Conservation (phyloP, 1,140 invertebrate genomes). For the Helicoverpa armigera region DNA sequence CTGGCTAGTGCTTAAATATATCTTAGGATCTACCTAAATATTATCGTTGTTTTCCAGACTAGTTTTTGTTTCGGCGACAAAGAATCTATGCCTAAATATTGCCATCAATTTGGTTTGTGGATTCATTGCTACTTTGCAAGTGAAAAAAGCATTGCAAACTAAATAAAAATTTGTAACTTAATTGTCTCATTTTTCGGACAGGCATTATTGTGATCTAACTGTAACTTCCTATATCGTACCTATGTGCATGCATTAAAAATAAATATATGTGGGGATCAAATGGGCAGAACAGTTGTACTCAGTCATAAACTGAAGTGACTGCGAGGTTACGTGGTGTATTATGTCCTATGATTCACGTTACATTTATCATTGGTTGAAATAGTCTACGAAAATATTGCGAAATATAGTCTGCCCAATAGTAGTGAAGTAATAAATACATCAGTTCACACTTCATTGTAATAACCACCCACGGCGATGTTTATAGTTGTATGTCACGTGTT, state of each 20-base stretch:
- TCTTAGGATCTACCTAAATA: not conserved
- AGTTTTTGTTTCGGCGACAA: not conserved
- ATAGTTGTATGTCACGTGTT: conserved; percentile 40
- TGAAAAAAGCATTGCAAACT: not conserved
- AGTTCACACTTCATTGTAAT: conserved; percentile 39
- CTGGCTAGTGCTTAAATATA: not conserved
- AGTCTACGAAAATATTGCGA: conserved; percentile 23
- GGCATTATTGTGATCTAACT: not conserved
- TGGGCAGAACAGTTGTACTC: conserved; percentile 1
- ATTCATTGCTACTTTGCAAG: no score
- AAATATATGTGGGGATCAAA: conserved; percentile 10
- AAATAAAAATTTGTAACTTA: not conserved
- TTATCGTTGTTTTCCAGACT: conserved; percentile 10
- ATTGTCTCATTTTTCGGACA: not conserved
- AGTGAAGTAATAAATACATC: conserved; percentile 30
- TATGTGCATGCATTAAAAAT: not conserved
- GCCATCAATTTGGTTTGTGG: no score
- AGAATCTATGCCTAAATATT: no score
- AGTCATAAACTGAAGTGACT: conserved; percentile 14
- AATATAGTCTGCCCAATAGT: conserved; percentile 23
- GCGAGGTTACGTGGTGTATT: not conserved
- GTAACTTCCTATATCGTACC: not conserved
- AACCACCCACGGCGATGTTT: conserved; percentile 32
- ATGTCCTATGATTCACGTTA: conserved; percentile 14
- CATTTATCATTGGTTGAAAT: conserved; percentile 16